Conservation (phyloP, 2,888 invertebrate genomes). For the Lithosia quadra region DNA sequence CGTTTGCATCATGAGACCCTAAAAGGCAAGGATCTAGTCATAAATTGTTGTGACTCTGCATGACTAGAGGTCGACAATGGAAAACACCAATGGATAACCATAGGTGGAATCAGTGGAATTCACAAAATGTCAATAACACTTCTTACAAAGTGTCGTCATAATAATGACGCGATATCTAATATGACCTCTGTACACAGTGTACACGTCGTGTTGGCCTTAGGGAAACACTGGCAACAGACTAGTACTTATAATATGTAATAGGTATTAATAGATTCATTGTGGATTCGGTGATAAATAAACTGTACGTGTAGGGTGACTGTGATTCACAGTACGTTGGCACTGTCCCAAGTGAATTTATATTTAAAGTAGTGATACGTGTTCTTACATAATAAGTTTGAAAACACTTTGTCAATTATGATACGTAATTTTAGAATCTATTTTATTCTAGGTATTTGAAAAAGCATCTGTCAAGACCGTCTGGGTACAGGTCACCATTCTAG, state of each 20-base stretch:
- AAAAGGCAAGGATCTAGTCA: not conserved
- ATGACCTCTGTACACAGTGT: conserved; percentile 25
- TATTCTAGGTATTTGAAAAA: no score
- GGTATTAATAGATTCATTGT: conserved; percentile 56
- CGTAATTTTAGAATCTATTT: not conserved
- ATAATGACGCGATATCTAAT: conserved; percentile 31
- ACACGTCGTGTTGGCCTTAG: conserved; percentile 52
- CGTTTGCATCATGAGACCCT: not conserved
- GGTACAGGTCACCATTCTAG: no score
- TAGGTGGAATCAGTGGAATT: not conserved
- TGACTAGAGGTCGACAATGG: not conserved
- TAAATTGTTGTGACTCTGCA: not conserved
- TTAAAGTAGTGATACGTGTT: not conserved
- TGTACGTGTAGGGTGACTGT: conserved; percentile 33
- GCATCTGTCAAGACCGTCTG: no score
- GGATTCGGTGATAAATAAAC: conserved; percentile 56
- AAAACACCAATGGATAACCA: not conserved
- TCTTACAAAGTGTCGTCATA: conserved; percentile 22
- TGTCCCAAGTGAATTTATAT: not conserved
- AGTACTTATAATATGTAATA: conserved; percentile 17
- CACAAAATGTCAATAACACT: conserved; percentile 4
- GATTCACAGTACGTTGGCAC: not conserved
- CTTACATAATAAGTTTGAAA: not conserved
- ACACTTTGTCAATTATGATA: not conserved
- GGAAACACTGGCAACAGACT: conserved; percentile 58